These are phyloP conservation scores for Agelas oroides DNA, from an alignment of 37 sponge, comb jelly and placozoan species.

Conservation along the genomic window DNA sequence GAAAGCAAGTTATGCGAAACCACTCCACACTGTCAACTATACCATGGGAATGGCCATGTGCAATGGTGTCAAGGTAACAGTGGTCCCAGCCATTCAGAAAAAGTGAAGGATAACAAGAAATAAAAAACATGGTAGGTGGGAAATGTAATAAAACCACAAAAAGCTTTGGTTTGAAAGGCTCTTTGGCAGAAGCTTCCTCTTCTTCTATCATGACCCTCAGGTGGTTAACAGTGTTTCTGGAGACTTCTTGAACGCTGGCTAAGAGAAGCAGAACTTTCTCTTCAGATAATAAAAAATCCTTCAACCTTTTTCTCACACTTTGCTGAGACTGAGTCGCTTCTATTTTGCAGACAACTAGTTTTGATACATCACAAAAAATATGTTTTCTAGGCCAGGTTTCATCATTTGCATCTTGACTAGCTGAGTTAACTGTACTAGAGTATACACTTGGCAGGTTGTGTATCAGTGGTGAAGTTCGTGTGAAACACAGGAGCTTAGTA, in stretches of 20 bases:
- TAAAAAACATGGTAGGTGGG: slow-evolving; percentile 65
- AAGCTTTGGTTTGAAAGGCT: slow-evolving; percentile 29
- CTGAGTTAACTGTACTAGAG: neutral
- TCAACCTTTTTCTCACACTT: neutral
- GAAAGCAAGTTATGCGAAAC: slow-evolving; percentile 12
- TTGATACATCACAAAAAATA: neutral
- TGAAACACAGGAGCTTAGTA: slow-evolving; percentile 66
- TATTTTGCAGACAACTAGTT: slow-evolving; percentile 37
- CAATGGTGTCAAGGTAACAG: slow-evolving; percentile 40
- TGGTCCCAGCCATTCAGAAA: slow-evolving; percentile 87
- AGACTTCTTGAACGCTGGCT: slow-evolving; percentile 6
- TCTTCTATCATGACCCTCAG: slow-evolving; percentile 72
- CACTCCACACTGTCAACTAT: slow-evolving; percentile 15
- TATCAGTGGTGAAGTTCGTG: slow-evolving; percentile 61
- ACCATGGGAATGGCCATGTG: neutral
- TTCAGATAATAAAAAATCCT: slow-evolving; percentile 2
- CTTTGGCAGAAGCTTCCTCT: slow-evolving; percentile 20
- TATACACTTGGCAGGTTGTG: slow-evolving; percentile 53
- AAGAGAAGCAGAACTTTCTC: neutral
- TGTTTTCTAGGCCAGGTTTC: neutral
- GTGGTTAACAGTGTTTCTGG: slow-evolving; percentile 51
- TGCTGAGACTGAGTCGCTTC: slow-evolving; percentile 18
- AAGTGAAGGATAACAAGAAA: slow-evolving; percentile 75
- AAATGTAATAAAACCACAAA: slow-evolving; percentile 83
- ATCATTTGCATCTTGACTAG: too few species aligned